Evolutionary conservation across 1,140 invertebrate species (phyloP), one percentile per base, ranked within the genome.

Genomic region (Venturia canescens): DNA sequence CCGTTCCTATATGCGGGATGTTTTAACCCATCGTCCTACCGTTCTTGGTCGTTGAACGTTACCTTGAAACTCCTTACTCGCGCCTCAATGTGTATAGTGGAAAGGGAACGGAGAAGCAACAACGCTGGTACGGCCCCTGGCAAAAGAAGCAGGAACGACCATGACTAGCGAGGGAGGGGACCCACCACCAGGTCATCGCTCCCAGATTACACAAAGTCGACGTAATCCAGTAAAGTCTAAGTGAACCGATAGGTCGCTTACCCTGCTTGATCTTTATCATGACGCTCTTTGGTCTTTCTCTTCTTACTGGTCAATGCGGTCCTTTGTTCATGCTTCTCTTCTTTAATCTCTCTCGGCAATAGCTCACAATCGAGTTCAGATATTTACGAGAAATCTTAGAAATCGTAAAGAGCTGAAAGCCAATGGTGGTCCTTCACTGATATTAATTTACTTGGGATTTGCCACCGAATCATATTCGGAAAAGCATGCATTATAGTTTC

Each of bases 181-280:
- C 74, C 74, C 75, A 83, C 70, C 63, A 67, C 4, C 79, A 74
- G 83, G 85, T 86, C 83, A 86, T 83, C 81, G 83, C 83, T 83
- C 83, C 85, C 81, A 84, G 82, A 85, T 83, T 83, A 84, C 84
- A 80, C 78, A 71, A 70, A 83, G 80, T 82, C 79, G 67, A 79
- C 66, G 81, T 85, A 85, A 85, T 85, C 84, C 82, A 69, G 80
- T 82, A 63, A 60, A 75, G 79, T 76, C 81, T 76, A 60, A 78
- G 71, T 60, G 74, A 77, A 63, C 71, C 78, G 67, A 80, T 77
- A 27, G 70, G 29, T 77, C 60, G 53, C 81, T 72, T 60, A 63
- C 69, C 78, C 38, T 16, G 57, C 69, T 53, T 63, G 69, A 71
- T 80, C 69, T 38, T 26, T 79, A 70, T 79, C 78, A 27, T 13